These are phyloP conservation scores for Drosophila rellima DNA, from an alignment of 2,888 invertebrate species.

Conservation along the genomic window DNA sequence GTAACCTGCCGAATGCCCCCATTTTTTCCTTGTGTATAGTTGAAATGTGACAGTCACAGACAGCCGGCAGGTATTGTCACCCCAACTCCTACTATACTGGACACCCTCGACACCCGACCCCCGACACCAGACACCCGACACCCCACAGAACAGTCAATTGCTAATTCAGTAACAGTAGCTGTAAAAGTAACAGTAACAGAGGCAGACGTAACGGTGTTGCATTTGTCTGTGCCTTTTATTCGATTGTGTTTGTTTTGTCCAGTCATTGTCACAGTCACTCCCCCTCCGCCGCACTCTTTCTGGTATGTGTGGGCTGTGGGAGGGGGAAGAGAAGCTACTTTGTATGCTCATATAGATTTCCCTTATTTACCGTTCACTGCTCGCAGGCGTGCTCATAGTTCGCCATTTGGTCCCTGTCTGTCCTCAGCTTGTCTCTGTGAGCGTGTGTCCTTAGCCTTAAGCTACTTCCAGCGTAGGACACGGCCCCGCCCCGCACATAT, in stretches of 20 bases:
- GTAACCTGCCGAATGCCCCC: background rate
- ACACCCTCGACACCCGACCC: background rate
- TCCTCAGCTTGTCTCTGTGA: background rate
- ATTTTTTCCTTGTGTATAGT: conserved; percentile 30
- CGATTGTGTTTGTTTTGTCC: conserved; percentile 37
- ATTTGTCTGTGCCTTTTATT: conserved; percentile 23
- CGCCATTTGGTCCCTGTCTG: conserved; percentile 16
- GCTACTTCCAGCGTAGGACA: conserved; percentile 35
- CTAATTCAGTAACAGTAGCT: conserved; percentile 60
- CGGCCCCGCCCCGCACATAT: background rate
- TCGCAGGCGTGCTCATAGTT: conserved; percentile 60
- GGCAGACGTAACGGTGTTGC: conserved; percentile 19
- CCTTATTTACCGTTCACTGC: conserved; percentile 59
- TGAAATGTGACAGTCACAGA: conserved; percentile 1
- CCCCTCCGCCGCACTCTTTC: background rate
- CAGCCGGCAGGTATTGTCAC: conserved; percentile 25
- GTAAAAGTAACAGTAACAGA: conserved; percentile 38
- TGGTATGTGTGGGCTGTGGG: no score
- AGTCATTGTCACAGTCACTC: conserved; percentile 43
- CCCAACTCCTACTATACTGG: conserved; percentile 4
- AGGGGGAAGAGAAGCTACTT: background rate
- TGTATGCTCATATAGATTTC: conserved; percentile 33
- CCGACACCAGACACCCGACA: conserved; percentile 8
- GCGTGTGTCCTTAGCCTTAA: conserved; percentile 41
- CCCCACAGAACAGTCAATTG: conserved; percentile 37